Percentiles rank a stretch among this genome's conserved stretches.
These are phyloP conservation scores for Rhizoglyphus robini DNA, from an alignment of 1,140 invertebrate genomes.

Conservation along the genomic window DNA sequence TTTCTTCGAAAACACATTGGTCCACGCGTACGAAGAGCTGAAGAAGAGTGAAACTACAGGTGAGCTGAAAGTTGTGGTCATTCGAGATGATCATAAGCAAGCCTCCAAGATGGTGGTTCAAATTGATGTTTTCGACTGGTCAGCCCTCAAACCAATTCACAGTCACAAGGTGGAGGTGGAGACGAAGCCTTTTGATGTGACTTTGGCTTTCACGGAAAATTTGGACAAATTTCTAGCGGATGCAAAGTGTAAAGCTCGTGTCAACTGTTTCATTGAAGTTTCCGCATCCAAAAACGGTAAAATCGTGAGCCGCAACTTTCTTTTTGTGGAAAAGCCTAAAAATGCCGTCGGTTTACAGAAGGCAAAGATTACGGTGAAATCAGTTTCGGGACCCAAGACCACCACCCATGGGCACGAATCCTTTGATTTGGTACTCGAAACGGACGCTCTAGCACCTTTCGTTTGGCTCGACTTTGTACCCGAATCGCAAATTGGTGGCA, in stretches of 20 bases:
- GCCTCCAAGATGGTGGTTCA: constrained; percentile 3
- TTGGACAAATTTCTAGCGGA: neutral
- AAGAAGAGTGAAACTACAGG: too few relatives aligned
- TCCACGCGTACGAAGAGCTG: constrained; percentile 42
- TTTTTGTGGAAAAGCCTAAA: neutral
- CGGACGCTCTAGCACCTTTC: constrained; percentile 43
- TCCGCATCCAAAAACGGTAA: neutral
- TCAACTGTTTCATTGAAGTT: constrained; percentile 3
- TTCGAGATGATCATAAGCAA: constrained; percentile 19
- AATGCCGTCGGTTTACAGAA: neutral
- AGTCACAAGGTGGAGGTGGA: neutral
- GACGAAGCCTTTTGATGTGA: neutral
- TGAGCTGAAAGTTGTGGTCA: constrained; percentile 16
- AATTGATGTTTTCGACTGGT: neutral
- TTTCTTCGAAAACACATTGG: constrained; percentile 61
- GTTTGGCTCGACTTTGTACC: constrained; percentile 43
- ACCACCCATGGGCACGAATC: too few relatives aligned
- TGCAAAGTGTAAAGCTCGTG: neutral
- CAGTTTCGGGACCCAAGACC: neutral
- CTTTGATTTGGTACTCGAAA: too few relatives aligned
- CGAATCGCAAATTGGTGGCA: constrained; percentile 34
- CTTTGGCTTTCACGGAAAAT: neutral
- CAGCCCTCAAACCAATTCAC: neutral
- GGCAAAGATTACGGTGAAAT: neutral
- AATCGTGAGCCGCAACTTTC: constrained; percentile 8